Base-by-base conservation (phyloP, 1,140 invertebrate species). In the Nephila pilipes region DNA sequence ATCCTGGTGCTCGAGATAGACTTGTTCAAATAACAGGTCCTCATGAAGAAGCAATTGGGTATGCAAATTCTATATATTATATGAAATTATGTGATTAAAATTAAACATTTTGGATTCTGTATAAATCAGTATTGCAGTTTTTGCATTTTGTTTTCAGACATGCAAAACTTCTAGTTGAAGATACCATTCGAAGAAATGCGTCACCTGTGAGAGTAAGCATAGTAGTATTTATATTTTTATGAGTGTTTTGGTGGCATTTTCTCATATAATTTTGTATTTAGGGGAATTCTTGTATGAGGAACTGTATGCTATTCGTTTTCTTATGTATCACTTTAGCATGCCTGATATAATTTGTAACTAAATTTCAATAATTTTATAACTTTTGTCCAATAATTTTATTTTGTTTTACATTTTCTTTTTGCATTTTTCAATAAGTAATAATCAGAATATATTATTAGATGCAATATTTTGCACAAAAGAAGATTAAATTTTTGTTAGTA, bases 1-100 rank as follows among this genome's bases (percentile, higher is more conserved):
- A 97, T 96, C 97, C 98, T 94, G 98, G 98, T 95, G 98, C 98
- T 55, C 98, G 98, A 96, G 98, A 99, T 96, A 96, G 98, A 95
- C 96, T 98, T 95, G 98, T 99, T 94, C 98, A 98, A 96, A 99
- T 99, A 94, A 98, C 98, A 85, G 95, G 95, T 94, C 97, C 98
- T 54, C 97, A 97, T 94, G 98, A 98, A 96, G 98, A 98, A 95
- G 98, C 98, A 95, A 98, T 99, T 94, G 97, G 97, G 98, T 98
- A 96, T 97, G 97, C 96, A 95, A 20, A 93, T 58, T 32, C 6
- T 32, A 16, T 60, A n/a, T 75, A n/a, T 22, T 36, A n/a, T 75
- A 32, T 29, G 6, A 32, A 60, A 5, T 60, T 60, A 18, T 22
- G 20, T 60, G 5, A 60, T 20, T 60, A 1, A 60, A 60, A 60